These are phyloP conservation scores for Octonoba sinensis DNA, from an alignment of 2,888 invertebrate genomes.

Conservation along the genomic window DNA sequence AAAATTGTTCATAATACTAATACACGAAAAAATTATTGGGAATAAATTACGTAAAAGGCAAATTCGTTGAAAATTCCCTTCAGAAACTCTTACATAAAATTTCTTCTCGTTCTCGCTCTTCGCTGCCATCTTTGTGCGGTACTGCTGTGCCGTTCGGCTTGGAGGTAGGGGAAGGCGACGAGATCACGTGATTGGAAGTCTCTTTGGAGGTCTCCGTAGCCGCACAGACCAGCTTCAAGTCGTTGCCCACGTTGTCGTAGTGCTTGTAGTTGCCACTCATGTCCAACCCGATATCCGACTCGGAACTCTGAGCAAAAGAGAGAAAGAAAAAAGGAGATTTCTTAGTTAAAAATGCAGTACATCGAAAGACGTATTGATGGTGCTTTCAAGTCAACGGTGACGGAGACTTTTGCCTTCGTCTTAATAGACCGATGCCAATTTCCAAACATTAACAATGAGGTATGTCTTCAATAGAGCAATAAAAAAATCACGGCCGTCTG, in stretches of 20 bases:
- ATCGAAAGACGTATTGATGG: too few species aligned
- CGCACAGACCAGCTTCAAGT: constrained; percentile 69
- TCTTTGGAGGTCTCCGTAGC: constrained; percentile 15
- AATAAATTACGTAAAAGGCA: too few species aligned
- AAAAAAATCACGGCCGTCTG: too few species aligned
- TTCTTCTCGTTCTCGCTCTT: constrained; percentile 50
- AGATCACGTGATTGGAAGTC: constrained; percentile 40
- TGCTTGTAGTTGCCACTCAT: constrained; percentile 78
- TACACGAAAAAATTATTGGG: too few species aligned
- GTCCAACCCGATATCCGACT: constrained; percentile 77
- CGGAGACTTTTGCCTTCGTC: too few species aligned
- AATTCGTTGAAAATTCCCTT: too few species aligned
- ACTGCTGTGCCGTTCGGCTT: constrained; percentile 15
- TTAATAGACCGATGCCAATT: too few species aligned
- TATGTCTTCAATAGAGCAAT: too few species aligned
- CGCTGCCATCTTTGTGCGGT: constrained; percentile 14
- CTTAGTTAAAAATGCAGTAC: too few species aligned
- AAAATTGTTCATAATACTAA: too few species aligned
- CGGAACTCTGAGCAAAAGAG: constrained; percentile 75
- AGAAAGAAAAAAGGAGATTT: neutral
- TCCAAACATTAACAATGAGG: too few species aligned
- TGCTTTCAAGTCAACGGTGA: too few species aligned
- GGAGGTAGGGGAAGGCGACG: constrained; percentile 33
- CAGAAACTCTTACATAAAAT: constrained; percentile 43
- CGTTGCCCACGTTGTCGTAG: constrained; percentile 78